Base-by-base conservation (phyloP, 2,797 vertebrate genomes). In the Eremophila alpestris region DNA sequence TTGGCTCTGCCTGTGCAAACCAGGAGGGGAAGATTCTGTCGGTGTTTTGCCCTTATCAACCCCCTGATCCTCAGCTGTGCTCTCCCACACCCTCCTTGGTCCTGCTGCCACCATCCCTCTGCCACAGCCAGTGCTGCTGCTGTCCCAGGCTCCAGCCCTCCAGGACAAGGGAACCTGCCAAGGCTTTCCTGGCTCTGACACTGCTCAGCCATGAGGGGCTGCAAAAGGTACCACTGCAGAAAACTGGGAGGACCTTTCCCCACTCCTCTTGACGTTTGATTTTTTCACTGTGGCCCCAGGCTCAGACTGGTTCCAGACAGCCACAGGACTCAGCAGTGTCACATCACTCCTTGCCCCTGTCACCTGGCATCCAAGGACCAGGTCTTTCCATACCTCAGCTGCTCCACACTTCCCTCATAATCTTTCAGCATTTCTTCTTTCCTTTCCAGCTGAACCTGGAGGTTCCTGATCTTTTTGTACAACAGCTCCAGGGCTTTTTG, bases 401-500 rank as follows among this genome's bases (percentile, higher is more conserved):
- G 95, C 32, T 98, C 91, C 3, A 95, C 3, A 40, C 96, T 97
- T 71, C 29, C 88, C 76, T 98, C 91, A 1, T 95, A 97, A 14
- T 93, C 96, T 60, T 89, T 90, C 79, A 98, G 67, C 54, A 97
- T 91, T 68, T 97, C 90, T 69, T 98, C 98, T 78, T 97, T 98
- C 46, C 97, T 96, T 85, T 98, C 94, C 58, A 97, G 97, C 65
- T 60, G 79, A 43, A 51, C 94, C 94, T 97, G 97, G 78, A 98
- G 97, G 43, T 97, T 96, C 62, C 96, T 88, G 80, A 98, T 91
- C 40, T 96, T 97, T 10, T 70, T 75, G 6, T 94, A 97, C 36
- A 99, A 95, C 89, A 98, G 88, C 23, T 97, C 96, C 21, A 98
- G 95, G 95, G 97, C 97, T 60, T 95, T 97, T 43, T 45, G 96